Conservation (phyloP, 2,113 vertebrate species). For the Dicaeum eximium region DNA sequence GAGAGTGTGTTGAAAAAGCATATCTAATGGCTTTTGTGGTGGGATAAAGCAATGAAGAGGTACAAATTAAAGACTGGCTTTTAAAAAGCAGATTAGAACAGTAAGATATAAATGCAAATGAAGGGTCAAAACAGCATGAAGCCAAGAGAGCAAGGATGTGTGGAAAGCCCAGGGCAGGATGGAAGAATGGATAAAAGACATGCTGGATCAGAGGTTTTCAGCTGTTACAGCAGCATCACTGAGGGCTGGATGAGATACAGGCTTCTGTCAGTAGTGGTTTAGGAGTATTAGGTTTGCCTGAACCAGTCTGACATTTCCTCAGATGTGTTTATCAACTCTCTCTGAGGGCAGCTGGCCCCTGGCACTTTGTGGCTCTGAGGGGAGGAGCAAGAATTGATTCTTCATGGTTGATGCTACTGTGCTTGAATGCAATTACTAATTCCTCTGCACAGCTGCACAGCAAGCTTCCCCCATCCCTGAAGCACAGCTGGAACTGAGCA, state of each 20-base stretch:
- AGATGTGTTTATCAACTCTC: neutral
- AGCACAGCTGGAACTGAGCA: neutral
- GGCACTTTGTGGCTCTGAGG: neutral
- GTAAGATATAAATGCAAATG: conserved; percentile 17
- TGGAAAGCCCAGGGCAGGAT: neutral
- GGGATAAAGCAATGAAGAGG: conserved; percentile 15
- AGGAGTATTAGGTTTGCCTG: neutral
- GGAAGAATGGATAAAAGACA: conserved; percentile 16
- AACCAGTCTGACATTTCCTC: neutral
- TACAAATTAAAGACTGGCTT: neutral
- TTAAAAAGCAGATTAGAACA: conserved; percentile 26
- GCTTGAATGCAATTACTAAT: neutral
- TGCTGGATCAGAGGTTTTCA: neutral
- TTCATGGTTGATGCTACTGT: neutral
- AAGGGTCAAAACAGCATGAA: neutral
- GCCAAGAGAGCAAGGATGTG: neutral
- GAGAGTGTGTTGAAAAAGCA: neutral
- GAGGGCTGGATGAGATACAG: neutral
- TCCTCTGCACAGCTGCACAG: neutral
- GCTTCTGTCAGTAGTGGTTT: conserved; percentile 9
- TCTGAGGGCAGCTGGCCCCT: neutral
- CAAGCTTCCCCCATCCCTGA: neutral
- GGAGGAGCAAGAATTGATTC: conserved; percentile 18
- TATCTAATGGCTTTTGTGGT: neutral
- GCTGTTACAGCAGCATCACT: neutral